Percentiles rank a stretch among this genome's conserved stretches.
These are phyloP conservation scores for Drosophila melanica DNA, from an alignment of 1,140 invertebrate genomes.

Conservation along the genomic window DNA sequence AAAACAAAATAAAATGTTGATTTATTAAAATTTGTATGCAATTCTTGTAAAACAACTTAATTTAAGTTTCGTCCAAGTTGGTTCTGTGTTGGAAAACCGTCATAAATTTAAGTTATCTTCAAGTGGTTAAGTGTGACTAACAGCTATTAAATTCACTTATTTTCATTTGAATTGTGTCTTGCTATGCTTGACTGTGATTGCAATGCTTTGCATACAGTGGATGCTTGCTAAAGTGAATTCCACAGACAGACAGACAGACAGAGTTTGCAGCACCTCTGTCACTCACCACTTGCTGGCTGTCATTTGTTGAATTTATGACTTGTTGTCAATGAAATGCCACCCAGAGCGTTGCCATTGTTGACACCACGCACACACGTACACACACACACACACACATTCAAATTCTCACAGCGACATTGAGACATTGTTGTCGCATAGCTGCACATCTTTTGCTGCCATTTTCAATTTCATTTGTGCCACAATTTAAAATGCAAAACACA, in stretches of 20 bases:
- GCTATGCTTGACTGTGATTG: slow-evolving; percentile 17
- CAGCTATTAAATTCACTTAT: background rate
- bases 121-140: no score
- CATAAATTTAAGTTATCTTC: no score
- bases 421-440: slow-evolving; percentile 70
- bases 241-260: slow-evolving; percentile 6
- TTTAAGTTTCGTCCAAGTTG: no score
- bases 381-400: slow-evolving; percentile 2
- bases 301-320: slow-evolving; percentile 78
- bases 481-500: slow-evolving; percentile 82
- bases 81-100: no score
- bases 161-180: background rate
- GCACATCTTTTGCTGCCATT: slow-evolving; percentile 78
- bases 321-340: slow-evolving; percentile 78
- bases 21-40: no score
- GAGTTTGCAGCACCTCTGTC: slow-evolving; percentile 5
- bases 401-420: slow-evolving; percentile 34
- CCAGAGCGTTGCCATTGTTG: slow-evolving; percentile 74
- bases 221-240: slow-evolving; percentile 25
- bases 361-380: slow-evolving; percentile 52
- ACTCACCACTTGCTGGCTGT: slow-evolving; percentile 67
- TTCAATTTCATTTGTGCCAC: slow-evolving; percentile 78
- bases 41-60: no score
- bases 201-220: slow-evolving; percentile 20
- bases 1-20: no score